Conservation (phyloP, 53 echinoderm and acorn worm species). For the Apostichopus leukothele region DNA sequence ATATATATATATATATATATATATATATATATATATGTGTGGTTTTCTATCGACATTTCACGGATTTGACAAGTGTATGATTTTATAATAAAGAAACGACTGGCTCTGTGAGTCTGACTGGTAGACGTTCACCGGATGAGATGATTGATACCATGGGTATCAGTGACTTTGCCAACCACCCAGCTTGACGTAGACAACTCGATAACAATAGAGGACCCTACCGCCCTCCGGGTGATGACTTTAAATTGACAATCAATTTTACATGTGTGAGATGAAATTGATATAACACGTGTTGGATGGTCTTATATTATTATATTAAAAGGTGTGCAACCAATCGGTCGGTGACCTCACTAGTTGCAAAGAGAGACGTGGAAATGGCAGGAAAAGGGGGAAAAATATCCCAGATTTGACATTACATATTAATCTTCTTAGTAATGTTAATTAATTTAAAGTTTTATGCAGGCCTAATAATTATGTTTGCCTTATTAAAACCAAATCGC, state of each 20-base stretch:
- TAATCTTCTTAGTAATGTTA: background rate
- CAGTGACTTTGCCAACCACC: background rate
- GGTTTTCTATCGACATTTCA: too few species aligned
- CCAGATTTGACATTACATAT: background rate
- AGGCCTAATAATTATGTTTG: too few species aligned
- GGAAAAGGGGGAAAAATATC: background rate
- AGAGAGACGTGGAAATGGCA: background rate
- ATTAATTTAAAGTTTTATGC: too few species aligned
- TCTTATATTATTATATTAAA: background rate
- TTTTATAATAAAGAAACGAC: too few species aligned
- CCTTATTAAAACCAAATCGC: too few species aligned
- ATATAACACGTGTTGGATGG: conserved; percentile 25
- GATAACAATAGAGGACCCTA: conserved; percentile 36
- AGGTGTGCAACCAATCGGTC: conserved; percentile 17
- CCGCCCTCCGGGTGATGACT: conserved; percentile 39
- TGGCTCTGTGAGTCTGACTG: too few species aligned
- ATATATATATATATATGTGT: too few species aligned
- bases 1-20: too few species aligned
- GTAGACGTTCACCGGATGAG: too few species aligned
- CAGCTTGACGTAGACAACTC: conserved; percentile 36
- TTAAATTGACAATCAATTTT: conserved; percentile 45
- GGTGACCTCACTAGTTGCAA: conserved; percentile 1
- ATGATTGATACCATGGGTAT: too few species aligned
- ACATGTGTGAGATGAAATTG: conserved; percentile 41
- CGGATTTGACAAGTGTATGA: too few species aligned